These are phyloP conservation scores for Macropus fuliginosus DNA, from an alignment of 2,797 vertebrate species.

Conservation along the genomic window DNA sequence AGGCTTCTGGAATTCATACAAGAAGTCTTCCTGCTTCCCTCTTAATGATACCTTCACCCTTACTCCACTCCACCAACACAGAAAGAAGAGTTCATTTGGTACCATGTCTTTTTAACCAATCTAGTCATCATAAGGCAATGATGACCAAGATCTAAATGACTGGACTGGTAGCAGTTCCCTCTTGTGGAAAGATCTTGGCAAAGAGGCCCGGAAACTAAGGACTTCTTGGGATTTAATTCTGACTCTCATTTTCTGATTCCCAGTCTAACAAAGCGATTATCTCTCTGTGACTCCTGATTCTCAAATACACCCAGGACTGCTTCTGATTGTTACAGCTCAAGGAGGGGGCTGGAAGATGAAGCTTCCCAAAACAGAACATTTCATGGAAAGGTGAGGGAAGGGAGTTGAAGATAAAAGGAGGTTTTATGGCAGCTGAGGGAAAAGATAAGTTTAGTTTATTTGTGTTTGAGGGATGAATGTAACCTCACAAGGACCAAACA, in stretches of 20 bases:
- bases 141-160: background rate
- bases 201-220: background rate
- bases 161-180: background rate
- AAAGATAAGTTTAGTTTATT: background rate
- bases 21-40: background rate
- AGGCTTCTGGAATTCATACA: background rate
- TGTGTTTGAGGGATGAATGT: background rate
- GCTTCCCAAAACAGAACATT: background rate
- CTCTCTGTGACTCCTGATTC: background rate
- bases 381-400: background rate
- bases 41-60: background rate
- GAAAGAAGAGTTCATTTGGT: background rate
- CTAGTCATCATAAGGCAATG: background rate
- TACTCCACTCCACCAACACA: background rate
- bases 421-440: background rate
- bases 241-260: background rate
- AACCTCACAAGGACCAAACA: background rate
- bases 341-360: background rate
- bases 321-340: background rate
- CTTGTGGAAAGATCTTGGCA: background rate
- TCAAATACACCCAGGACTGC: background rate
- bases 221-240: background rate
- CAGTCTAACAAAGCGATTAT: background rate
- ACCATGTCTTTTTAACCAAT: background rate
- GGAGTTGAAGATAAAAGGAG: background rate